A percentile compares a stretch with the other conserved stretches of the same genome.
These are phyloP conservation scores for Amblyopsis rosae DNA, from an alignment of 2,113 vertebrate genomes.

Conservation along the genomic window DNA sequence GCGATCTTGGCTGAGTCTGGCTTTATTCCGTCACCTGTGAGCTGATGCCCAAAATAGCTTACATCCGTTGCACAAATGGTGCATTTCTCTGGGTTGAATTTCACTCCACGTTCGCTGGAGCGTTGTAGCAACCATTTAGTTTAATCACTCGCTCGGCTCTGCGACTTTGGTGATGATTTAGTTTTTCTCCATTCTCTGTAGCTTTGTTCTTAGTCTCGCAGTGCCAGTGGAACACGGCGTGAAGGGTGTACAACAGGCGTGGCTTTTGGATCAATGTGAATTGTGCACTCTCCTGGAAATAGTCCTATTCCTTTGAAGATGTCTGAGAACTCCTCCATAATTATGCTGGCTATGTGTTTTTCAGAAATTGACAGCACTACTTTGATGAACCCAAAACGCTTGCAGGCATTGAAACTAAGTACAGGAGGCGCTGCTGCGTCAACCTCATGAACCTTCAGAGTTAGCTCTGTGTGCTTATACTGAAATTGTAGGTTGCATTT, in stretches of 20 bases:
- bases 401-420: slow-evolving; percentile 14
- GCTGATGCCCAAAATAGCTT: slow-evolving; percentile 29
- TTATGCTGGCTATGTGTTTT: too few relatives aligned
- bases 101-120: slow-evolving; percentile 13
- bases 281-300: slow-evolving; percentile 33
- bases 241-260: slow-evolving; percentile 14
- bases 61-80: slow-evolving; percentile 14
- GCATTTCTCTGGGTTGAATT: slow-evolving; percentile 28
- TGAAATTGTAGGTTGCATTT: slow-evolving; percentile 15
- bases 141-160: slow-evolving; percentile 31
- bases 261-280: slow-evolving; percentile 13
- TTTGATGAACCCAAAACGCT: slow-evolving; percentile 23
- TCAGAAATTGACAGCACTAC: neutral
- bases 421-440: slow-evolving; percentile 21
- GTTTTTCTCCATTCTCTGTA: slow-evolving; percentile 19
- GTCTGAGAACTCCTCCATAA: slow-evolving; percentile 12
- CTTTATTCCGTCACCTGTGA: slow-evolving; percentile 13
- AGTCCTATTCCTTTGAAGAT: slow-evolving; percentile 30
- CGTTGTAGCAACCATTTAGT: slow-evolving; percentile 11
- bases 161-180: slow-evolving; percentile 21
- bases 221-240: slow-evolving; percentile 17
- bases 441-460: neutral
- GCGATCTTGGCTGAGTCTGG: slow-evolving; percentile 9
- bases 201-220: slow-evolving; percentile 5
- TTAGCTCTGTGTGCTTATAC: slow-evolving; percentile 9